Evolutionary conservation across 2,113 vertebrate genomes (phyloP).

Genomic region (Perca schrenkii): DNA sequence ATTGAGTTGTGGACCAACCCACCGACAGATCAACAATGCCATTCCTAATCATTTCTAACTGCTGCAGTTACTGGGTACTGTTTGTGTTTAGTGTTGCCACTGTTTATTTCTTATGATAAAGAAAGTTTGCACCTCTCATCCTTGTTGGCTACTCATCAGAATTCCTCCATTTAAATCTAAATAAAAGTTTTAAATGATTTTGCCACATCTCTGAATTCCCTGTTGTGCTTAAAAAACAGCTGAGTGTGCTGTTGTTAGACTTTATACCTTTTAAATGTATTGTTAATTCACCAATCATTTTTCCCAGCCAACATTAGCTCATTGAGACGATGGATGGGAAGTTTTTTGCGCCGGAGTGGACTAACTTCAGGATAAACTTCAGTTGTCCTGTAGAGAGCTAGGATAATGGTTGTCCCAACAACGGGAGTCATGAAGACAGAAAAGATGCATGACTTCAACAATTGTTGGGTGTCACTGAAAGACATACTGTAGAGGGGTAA

Average conservation of each 20-base stretch:
- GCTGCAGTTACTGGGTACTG: neutral
- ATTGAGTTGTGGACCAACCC: too few species aligned
- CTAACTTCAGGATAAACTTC: conserved; percentile 1
- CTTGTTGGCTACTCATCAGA: neutral
- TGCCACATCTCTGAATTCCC: neutral
- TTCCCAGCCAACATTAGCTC: neutral
- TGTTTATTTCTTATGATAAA: neutral
- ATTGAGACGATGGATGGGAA: neutral
- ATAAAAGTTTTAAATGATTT: neutral
- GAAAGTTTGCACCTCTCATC: neutral
- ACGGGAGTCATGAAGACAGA: conserved; percentile 55
- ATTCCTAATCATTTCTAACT: neutral
- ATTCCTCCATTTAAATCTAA: neutral
- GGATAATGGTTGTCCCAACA: conserved; percentile 50
- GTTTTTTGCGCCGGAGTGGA: conserved; percentile 11
- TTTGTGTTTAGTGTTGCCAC: neutral
- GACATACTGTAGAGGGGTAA: conserved; percentile 25
- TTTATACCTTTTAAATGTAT: rapidly evolving
- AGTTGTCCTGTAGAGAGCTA: neutral
- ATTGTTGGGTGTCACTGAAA: conserved; percentile 36
- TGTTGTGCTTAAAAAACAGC: neutral
- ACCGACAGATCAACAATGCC: too few species aligned
- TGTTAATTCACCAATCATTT: neutral
- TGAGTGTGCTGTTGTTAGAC: neutral
- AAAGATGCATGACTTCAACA: conserved; percentile 54